These are phyloP conservation scores for Camponotus vicinus DNA, from an alignment of 1,140 invertebrate genomes.

Conservation along the genomic window DNA sequence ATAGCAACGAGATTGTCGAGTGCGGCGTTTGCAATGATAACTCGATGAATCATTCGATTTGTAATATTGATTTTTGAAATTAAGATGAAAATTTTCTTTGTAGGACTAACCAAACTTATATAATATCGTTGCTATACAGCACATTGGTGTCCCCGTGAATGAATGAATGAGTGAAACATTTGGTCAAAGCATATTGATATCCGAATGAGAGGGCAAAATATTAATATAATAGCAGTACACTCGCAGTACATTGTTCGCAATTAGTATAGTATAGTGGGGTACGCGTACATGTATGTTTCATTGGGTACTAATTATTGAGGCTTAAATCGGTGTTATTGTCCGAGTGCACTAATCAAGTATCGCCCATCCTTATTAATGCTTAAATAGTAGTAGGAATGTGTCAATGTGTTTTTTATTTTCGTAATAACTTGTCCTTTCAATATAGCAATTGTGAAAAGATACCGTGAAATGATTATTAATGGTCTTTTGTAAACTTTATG, in stretches of 20 bases:
- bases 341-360: conserved; percentile 72
- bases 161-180: conserved; percentile 77
- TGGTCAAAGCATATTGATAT: conserved; percentile 78
- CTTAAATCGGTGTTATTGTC: conserved; percentile 67
- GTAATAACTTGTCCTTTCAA: conserved; percentile 61
- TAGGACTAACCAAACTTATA: conserved; percentile 83
- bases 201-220: conserved; percentile 86
- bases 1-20: conserved; percentile 82
- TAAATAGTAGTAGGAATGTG: conserved; percentile 64
- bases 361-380: conserved; percentile 71
- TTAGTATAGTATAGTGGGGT: conserved; percentile 73
- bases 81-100: conserved; percentile 76
- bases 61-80: conserved; percentile 74
- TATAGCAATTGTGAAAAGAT: conserved; percentile 43
- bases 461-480: conserved; percentile 46
- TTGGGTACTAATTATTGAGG: conserved; percentile 73
- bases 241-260: conserved; percentile 75
- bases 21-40: conserved; percentile 84
- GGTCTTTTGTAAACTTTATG: conserved; percentile 70
- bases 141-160: conserved; percentile 77
- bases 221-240: conserved; percentile 84
- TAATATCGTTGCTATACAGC: conserved; percentile 73
- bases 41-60: conserved; percentile 77
- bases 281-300: conserved; percentile 74
- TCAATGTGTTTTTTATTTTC: conserved; percentile 66